A percentile compares a stretch with the other conserved stretches of the same genome.
Evolutionary conservation across 2,888 invertebrate species (phyloP).

Genomic region (Cataglyphis rosenhaueri): DNA sequence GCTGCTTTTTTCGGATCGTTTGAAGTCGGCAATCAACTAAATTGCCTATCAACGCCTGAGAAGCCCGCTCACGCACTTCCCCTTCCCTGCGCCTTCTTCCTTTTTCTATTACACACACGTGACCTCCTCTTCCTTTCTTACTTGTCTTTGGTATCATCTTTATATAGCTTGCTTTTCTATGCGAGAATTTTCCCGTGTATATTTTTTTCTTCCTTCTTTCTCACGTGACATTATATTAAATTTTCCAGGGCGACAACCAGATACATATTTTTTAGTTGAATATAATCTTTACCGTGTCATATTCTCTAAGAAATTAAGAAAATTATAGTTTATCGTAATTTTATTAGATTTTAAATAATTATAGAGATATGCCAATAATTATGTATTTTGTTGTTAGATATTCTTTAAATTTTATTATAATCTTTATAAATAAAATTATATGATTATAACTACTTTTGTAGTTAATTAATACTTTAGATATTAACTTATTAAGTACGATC

Average conservation of each 20-base stretch:
- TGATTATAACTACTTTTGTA: background rate
- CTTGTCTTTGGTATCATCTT: background rate
- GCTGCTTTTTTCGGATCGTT: slow-evolving; percentile 80
- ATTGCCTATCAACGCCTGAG: slow-evolving; percentile 85
- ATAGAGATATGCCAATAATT: background rate
- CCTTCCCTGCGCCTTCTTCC: slow-evolving; percentile 63
- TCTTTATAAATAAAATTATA: background rate
- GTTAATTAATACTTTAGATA: background rate
- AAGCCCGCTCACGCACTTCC: slow-evolving; percentile 72
- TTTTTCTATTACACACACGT: slow-evolving; percentile 45
- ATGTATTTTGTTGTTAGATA: background rate
- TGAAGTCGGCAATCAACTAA: slow-evolving; percentile 85
- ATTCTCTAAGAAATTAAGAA: background rate
- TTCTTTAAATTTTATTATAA: background rate
- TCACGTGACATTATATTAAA: background rate
- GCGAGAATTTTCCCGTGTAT: background rate
- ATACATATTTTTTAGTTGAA: background rate
- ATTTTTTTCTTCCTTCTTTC: background rate
- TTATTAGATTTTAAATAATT: background rate
- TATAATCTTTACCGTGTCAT: background rate
- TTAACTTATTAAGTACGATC: background rate
- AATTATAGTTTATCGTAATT: background rate
- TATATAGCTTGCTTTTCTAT: slow-evolving; percentile 11
- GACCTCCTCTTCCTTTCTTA: slow-evolving; percentile 28
- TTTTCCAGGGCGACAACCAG: background rate